These are phyloP conservation scores for Falco biarmicus DNA, from an alignment of 2,797 vertebrate species.

Conservation along the genomic window DNA sequence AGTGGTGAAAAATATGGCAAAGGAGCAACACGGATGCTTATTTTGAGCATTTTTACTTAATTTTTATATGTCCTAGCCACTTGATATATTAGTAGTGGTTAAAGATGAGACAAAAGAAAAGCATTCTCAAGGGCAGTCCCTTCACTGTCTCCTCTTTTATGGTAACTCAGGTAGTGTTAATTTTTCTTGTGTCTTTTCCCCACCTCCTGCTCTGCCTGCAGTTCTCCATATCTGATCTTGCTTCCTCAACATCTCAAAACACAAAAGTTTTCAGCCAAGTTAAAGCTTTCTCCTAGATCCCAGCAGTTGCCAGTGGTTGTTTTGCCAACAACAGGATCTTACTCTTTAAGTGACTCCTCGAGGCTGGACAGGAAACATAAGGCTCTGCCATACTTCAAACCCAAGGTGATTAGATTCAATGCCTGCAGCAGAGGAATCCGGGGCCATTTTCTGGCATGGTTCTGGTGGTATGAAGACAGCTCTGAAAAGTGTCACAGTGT, in stretches of 20 bases:
- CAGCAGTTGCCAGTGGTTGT: neutral
- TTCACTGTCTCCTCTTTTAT: neutral
- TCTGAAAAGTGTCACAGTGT: neutral
- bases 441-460: neutral
- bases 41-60: neutral
- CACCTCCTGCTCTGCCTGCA: neutral
- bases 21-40: neutral
- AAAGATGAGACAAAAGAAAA: neutral
- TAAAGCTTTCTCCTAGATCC: neutral
- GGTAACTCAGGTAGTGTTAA: neutral
- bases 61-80: neutral
- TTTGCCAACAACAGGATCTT: neutral
- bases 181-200: neutral
- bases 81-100: neutral
- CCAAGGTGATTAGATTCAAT: neutral
- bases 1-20: neutral
- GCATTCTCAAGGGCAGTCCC: rapidly evolving
- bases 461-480: neutral
- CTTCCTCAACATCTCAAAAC: neutral
- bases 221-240: neutral
- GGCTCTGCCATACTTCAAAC: neutral
- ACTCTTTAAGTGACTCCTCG: neutral
- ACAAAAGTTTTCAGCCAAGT: neutral
- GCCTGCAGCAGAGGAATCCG: neutral
- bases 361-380: neutral